A percentile compares a stretch with the other conserved stretches of the same genome.
phyloP scores from a whole-genome alignment of 2,888 invertebrate species.

The Hoplodrina blanda region DNA sequence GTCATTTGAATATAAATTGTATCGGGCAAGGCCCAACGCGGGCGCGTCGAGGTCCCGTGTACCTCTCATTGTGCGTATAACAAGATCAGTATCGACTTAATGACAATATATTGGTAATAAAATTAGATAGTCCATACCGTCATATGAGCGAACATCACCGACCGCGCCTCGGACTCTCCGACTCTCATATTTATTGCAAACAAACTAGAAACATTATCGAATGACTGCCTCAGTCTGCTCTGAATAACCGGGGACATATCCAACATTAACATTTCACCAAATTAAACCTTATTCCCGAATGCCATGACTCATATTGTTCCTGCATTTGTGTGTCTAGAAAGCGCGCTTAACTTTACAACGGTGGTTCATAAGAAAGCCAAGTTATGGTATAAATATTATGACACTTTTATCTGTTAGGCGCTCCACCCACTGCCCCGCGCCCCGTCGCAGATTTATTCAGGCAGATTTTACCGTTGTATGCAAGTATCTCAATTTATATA shows the following conservation, averaged over 20 bases:
- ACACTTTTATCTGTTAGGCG: conserved; percentile 89
- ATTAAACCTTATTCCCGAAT: conserved; percentile 78
- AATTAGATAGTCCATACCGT: conserved; percentile 90
- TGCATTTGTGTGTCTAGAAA: conserved; percentile 75
- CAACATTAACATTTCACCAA: conserved; percentile 70
- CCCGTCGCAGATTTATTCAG: too few relatives aligned
- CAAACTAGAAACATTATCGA: conserved; percentile 89
- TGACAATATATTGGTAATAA: conserved; percentile 91
- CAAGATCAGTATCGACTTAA: conserved; percentile 91
- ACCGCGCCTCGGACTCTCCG: conserved; percentile 74
- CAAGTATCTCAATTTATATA: too few relatives aligned
- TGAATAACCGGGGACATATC: conserved; percentile 78
- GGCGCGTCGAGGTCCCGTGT: conserved; percentile 77
- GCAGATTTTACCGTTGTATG: too few relatives aligned
- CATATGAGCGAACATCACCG: conserved; percentile 85
- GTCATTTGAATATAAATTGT: conserved; percentile 90
- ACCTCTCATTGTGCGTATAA: conserved; percentile 90
- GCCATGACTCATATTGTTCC: conserved; percentile 75
- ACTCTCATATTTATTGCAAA: conserved; percentile 89
- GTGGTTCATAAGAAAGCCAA: conserved; percentile 87
- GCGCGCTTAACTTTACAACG: conserved; percentile 85
- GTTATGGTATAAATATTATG: conserved; percentile 90
- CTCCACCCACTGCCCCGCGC: too few relatives aligned
- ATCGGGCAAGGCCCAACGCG: conserved; percentile 73
- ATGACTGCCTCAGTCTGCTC: conserved; percentile 81